These are phyloP conservation scores for Macrophya alboannulata DNA, from an alignment of 2,888 invertebrate species.

Conservation along the genomic window DNA sequence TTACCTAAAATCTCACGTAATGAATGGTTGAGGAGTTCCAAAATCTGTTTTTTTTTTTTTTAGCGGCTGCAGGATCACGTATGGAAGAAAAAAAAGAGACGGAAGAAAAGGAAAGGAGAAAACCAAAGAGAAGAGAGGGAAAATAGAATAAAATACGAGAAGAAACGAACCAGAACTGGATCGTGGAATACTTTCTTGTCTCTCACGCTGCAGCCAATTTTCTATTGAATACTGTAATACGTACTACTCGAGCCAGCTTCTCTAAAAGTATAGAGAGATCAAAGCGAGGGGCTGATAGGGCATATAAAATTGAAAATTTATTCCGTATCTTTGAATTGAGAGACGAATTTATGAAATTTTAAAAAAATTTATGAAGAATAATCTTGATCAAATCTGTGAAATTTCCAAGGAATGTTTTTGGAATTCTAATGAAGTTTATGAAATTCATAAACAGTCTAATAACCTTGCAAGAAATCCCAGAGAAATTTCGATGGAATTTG, in stretches of 20 bases:
- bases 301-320: neutral
- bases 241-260: neutral
- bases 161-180: neutral
- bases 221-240: neutral
- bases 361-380: neutral
- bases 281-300: neutral
- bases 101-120: neutral
- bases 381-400: neutral
- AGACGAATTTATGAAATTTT: neutral
- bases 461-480: neutral
- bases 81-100: neutral
- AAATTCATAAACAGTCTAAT: neutral
- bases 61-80: neutral
- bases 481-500: neutral
- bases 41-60: neutral
- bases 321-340: neutral
- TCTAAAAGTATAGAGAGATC: neutral
- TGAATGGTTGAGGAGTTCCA: neutral
- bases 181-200: slow-evolving; percentile 9
- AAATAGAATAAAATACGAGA: neutral
- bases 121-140: neutral
- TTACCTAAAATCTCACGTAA: neutral
- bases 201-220: neutral
- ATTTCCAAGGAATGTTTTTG: neutral
- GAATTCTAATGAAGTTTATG: neutral